Base-by-base conservation (phyloP, 2,797 vertebrate genomes). In the Peromyscus nudipes region DNA sequence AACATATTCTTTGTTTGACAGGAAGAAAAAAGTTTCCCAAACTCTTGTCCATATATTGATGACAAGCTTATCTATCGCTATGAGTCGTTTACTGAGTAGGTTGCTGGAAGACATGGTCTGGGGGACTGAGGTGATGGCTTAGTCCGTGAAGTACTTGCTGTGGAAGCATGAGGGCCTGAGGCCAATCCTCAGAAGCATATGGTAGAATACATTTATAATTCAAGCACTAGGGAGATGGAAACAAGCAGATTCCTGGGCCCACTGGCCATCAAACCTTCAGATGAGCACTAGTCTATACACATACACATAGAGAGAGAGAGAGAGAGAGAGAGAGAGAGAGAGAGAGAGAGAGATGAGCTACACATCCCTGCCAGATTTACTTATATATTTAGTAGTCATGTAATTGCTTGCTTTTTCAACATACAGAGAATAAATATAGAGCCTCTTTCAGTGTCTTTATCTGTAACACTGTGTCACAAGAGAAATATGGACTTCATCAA, bases 341-440 rank as follows among this genome's bases (percentile, higher is more conserved):
- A 80, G 4, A 57, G 34, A n/a, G 49, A 27, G 31, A 55, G 2
- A 80, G 16, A 10, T 2, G 19, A 49, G 6, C 19, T 34, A 49
- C 6, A 67, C 0, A 49, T 23, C 6, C 4, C 31, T 85, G 13
- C 19, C n/a, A 49, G 62, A 57, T 57, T 14, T 77, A 90, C 11
- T 87, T 93, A 52, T 16, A 29, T 73, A 34, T 17, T 92, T 89
- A 73, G 79, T 37, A 77, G 40, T 17, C 1, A 55, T 81, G 4
- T 31, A 46, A 49, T 80, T 46, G 4, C 29, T 12, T 79, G 49
- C 34, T 57, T 93, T 73, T 94, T 60, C 55, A 25, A 76, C 81
- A 75, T 21, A 49, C 4, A 94, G 94, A 75, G n/a, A 90, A 93
- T 83, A 40, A 90, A 89, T 75, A 69, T 83, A 94, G 86, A 12